A percentile compares a stretch with the other conserved stretches of the same genome.
These are phyloP conservation scores for Ephydatia muelleri DNA, from an alignment of 37 sponge, comb jelly and placozoan species.

Conservation along the genomic window DNA sequence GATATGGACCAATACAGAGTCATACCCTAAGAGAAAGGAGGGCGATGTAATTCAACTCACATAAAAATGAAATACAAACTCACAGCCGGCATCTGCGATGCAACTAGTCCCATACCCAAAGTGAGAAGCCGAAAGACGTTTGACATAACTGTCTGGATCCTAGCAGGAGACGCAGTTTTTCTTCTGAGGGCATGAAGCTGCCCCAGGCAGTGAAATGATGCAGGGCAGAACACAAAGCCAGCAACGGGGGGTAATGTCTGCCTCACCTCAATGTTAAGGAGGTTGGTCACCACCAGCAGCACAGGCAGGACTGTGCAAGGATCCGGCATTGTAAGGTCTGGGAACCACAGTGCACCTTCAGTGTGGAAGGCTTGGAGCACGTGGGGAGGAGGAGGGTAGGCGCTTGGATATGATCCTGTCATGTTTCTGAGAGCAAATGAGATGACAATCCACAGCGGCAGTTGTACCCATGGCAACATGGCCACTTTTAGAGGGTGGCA, in stretches of 20 bases:
- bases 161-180: background rate
- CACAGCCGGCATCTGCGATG: constrained; percentile 79
- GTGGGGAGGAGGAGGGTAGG: background rate
- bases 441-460: constrained; percentile 82
- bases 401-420: constrained; percentile 61
- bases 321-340: constrained; percentile 71
- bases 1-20: constrained; percentile 84
- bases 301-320: constrained; percentile 75
- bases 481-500: constrained; percentile 73
- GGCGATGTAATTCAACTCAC: background rate
- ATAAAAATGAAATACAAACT: too few relatives aligned
- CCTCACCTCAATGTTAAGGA: constrained; percentile 81
- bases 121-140: constrained; percentile 62
- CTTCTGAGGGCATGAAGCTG: constrained; percentile 42
- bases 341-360: constrained; percentile 80
- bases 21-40: constrained; percentile 54
- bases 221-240: background rate
- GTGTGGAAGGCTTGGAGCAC: constrained; percentile 35
- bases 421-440: constrained; percentile 81
- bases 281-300: constrained; percentile 44
- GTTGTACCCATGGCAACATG: constrained; percentile 82
- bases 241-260: background rate
- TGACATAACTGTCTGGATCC: constrained; percentile 44
- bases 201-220: background rate
- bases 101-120: constrained; percentile 72